Conservation (phyloP, 2,113 vertebrate genomes). For the Leiothrix lutea region DNA sequence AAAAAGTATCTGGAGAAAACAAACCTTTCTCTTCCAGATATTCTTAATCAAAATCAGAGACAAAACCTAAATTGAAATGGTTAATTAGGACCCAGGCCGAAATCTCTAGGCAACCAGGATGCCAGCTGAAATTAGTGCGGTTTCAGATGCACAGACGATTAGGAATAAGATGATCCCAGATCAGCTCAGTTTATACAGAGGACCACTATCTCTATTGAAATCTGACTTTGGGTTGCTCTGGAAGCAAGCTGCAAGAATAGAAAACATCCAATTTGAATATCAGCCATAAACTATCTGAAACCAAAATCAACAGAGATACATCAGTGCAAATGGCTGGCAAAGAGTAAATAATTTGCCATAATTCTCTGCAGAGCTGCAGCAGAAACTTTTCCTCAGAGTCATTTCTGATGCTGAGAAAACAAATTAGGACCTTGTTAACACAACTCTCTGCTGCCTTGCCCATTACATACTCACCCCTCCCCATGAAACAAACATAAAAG, state of each 20-base stretch:
- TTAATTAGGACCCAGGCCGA: constrained; percentile 1
- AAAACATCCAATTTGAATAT: background rate
- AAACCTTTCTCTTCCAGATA: constrained; percentile 8
- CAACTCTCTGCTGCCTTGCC: background rate
- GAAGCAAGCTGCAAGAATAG: background rate
- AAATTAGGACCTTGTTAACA: background rate
- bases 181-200: background rate
- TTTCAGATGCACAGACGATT: background rate
- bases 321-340: background rate
- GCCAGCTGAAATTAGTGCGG: background rate
- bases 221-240: background rate
- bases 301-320: background rate
- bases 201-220: background rate
- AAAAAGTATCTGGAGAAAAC: constrained; percentile 12
- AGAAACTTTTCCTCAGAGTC: background rate
- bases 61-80: constrained; percentile 33
- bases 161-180: background rate
- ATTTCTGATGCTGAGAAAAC: background rate
- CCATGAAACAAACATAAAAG: background rate
- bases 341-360: background rate
- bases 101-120: background rate
- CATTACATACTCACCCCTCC: background rate
- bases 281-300: background rate
- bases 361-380: background rate
- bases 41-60: constrained; percentile 31